phyloP scores from a whole-genome alignment of 1,140 invertebrate genomes.

The Rhopalosiphum maidis region DNA sequence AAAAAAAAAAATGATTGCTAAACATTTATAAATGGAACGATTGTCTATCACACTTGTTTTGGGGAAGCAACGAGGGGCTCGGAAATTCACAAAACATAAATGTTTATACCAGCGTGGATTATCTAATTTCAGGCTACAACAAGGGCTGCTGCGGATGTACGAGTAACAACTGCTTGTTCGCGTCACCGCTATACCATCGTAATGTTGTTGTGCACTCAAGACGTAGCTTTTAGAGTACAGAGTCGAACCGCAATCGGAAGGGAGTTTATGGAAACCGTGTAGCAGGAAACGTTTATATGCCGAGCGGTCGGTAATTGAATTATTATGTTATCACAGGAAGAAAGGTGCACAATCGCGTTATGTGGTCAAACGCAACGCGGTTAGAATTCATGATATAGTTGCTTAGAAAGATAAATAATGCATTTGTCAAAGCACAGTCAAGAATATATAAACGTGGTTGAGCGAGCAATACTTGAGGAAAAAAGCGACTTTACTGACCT shows the following conservation, averaged over 20 bases:
- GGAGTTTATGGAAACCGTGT: neutral
- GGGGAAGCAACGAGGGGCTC: neutral
- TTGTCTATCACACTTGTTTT: conserved; percentile 21
- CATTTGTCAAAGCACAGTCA: neutral
- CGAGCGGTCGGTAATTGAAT: conserved; percentile 17
- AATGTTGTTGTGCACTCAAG: conserved; percentile 33
- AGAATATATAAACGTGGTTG: conserved; percentile 21
- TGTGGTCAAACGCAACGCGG: neutral
- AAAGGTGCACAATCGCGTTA: conserved; percentile 24
- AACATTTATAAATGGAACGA: conserved; percentile 32
- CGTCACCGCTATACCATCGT: neutral
- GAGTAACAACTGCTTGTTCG: conserved; percentile 21
- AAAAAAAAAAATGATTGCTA: conserved; percentile 14
- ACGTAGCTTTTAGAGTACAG: conserved; percentile 17
- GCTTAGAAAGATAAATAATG: conserved; percentile 6
- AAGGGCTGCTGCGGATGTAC: conserved; percentile 1
- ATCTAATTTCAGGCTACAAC: conserved; percentile 13
- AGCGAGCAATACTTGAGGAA: neutral
- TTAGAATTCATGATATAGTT: neutral
- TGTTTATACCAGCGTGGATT: conserved; percentile 42
- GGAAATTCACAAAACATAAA: conserved; percentile 33
- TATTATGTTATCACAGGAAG: conserved; percentile 35
- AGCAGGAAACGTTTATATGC: conserved; percentile 5
- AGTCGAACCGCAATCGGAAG: conserved; percentile 1
- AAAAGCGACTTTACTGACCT: neutral